Evolutionary conservation across 2,888 invertebrate genomes (phyloP), one percentile per base, ranked within the genome.

Genomic region (Ametastegia equiseti): DNA sequence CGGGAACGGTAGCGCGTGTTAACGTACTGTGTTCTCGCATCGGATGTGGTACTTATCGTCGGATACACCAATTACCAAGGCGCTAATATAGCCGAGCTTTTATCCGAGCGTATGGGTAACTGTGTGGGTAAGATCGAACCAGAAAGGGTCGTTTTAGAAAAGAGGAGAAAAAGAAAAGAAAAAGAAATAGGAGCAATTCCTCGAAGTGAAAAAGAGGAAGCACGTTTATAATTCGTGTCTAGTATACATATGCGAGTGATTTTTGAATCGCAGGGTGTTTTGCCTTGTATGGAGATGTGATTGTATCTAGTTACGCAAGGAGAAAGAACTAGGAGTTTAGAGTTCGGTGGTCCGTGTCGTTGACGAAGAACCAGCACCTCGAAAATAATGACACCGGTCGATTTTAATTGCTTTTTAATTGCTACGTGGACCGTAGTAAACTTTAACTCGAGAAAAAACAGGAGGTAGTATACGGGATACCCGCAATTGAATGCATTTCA

Each of bases 41-140:
- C 71, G 42, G 45, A 27, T 45, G 27, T 71, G 45, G 45, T 71
- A 71, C 71, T 71, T 47, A 71, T 67, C 71, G 69, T 67, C 81
- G 82, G 83, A 81, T 83, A 83, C 81, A 83, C 83, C 83, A 84
- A 85, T 86, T 86, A 86, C 80, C 83, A 82, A 81, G 65, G 57
- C 63, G 82, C 84, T 86, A 84, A 86, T 86, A 85, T 83, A 85
- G 84, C 83, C 80, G 82, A 81, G 67, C 83, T 27, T 83, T 69
- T 57, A 60, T 65, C 47, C 73, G 65, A 33, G 65, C 57, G 80
- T 60, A 7, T 42, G 69, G 13, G 13, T 23, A 27, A 33, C 54
- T 63, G 80, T 60, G 5, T 42, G 69, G 13, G 13, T 23, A 27
- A 30, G 19, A 67, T 80, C 45, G 30, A 54, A 33, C 45, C 65